Evolutionary conservation across 2,888 invertebrate species (phyloP).

Genomic region (Athalia cordata): DNA sequence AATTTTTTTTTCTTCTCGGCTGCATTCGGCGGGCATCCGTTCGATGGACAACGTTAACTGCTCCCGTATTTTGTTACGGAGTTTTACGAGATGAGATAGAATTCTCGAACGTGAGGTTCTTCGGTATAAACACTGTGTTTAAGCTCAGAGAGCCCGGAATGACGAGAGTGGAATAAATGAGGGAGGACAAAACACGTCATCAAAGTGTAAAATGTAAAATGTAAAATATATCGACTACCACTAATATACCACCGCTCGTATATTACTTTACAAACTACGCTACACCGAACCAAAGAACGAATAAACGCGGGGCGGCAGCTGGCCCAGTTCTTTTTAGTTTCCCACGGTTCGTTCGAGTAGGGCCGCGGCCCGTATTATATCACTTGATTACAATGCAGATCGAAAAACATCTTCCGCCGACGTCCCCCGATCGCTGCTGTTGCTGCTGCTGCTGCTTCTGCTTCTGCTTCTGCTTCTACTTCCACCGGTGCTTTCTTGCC

Average conservation of each 20-base stretch:
- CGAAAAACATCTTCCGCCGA: constrained; percentile 61
- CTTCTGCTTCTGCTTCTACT: too few relatives aligned
- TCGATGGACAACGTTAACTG: constrained; percentile 29
- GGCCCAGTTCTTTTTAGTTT: constrained; percentile 66
- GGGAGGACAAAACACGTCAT: constrained; percentile 53
- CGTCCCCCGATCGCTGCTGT: constrained; percentile 35
- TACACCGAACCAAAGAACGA: neutral
- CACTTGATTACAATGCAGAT: constrained; percentile 71
- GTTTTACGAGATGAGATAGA: neutral
- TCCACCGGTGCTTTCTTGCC: neutral
- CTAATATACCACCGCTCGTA: neutral
- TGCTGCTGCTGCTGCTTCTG: neutral
- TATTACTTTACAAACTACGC: neutral
- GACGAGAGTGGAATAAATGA: constrained; percentile 23
- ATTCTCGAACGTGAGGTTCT: neutral
- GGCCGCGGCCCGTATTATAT: constrained; percentile 66
- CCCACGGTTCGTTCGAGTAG: constrained; percentile 60
- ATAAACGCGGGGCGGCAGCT: constrained; percentile 65
- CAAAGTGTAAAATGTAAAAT: constrained; percentile 60
- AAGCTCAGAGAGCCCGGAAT: neutral
- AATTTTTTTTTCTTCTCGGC: neutral
- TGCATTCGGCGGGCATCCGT: neutral
- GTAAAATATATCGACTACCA: constrained; percentile 32
- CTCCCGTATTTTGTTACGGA: constrained; percentile 21
- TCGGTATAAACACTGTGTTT: constrained; percentile 26